Evolutionary conservation across 2,888 invertebrate species (phyloP).

Genomic region (Nomada fabriciana): DNA sequence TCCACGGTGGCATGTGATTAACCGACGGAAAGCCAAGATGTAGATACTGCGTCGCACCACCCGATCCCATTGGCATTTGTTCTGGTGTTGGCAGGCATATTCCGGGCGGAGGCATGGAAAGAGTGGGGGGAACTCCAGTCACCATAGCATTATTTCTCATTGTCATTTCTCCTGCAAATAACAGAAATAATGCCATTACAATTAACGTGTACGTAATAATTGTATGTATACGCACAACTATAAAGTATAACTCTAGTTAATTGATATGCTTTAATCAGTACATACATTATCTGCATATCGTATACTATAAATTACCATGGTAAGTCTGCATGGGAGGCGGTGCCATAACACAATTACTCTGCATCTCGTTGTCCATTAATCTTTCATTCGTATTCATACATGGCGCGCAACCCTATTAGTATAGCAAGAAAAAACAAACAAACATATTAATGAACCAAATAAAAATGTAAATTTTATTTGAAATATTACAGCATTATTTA

Average conservation of each 20-base stretch:
- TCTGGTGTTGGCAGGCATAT: constrained; percentile 80
- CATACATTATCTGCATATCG: neutral
- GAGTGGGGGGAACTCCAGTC: constrained; percentile 79
- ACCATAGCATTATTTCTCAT: constrained; percentile 80
- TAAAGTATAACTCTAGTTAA: neutral
- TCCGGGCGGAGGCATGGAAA: constrained; percentile 81
- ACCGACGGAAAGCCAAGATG: constrained; percentile 81
- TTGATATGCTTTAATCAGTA: neutral
- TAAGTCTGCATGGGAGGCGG: constrained; percentile 81
- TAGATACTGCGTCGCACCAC: constrained; percentile 77
- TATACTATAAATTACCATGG: constrained; percentile 75
- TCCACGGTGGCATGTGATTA: constrained; percentile 81
- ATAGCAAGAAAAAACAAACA: neutral
- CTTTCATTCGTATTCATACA: constrained; percentile 79
- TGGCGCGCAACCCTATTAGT: constrained; percentile 76
- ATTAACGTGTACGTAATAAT: neutral
- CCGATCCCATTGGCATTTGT: constrained; percentile 79
- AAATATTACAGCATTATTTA: neutral
- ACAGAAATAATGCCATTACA: neutral
- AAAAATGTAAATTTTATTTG: neutral
- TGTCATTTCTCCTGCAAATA: constrained; percentile 76
- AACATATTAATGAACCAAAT: constrained; percentile 13
- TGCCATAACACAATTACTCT: constrained; percentile 78
- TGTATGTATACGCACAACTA: neutral
- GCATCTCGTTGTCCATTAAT: constrained; percentile 78